Evolutionary conservation across 2,797 vertebrate genomes (phyloP), one percentile per base, ranked within the genome.

Genomic region (Danio tinwini): DNA sequence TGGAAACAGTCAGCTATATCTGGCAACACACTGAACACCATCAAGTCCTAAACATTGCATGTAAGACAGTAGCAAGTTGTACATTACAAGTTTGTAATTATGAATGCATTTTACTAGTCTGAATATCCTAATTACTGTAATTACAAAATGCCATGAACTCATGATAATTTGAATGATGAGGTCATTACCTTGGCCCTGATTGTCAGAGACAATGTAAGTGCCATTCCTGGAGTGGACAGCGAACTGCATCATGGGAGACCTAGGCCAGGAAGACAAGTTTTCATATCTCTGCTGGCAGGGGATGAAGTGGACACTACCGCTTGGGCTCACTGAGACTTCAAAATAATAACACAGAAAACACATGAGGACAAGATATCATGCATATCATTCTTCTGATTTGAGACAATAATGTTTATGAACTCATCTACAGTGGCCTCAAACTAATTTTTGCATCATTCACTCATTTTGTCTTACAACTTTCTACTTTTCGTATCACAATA

Each of bases 191-290:
- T 74, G 21, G 13, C 19, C 12, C 37, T 47, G 69, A 17, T 40
- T 39, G 13, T 42, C 49, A 74, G 63, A 40, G 1, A 68, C 16
- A 45, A 63, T 59, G 45, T 74, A 74, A 8, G 16, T 17, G 11
- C 10, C 72, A 58, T 62, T 16, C 12, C 47, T 52, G 58, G 37
- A 12, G 14, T 73, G 55, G 19, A 49, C 21, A 44, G 53, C 19
- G 29, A 40, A 80, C 13, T 73, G 76, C 40, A 72, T 59, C 4
- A 82, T 61, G 16, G 75, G 40, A 74, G 81, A 17, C 12, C 52
- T n/a, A 67, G 61, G 21, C 55, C 62, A 53, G 61, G 58, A 7
- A 8, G 16, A 42, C 52, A 81, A 71, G 13, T 37, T 44, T 8
- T 53, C 56, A 65, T 74, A 65, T 50, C 19, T 42, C 19, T 64